Conservation (phyloP, 2,888 invertebrate species). For the Malacosoma neustria region DNA sequence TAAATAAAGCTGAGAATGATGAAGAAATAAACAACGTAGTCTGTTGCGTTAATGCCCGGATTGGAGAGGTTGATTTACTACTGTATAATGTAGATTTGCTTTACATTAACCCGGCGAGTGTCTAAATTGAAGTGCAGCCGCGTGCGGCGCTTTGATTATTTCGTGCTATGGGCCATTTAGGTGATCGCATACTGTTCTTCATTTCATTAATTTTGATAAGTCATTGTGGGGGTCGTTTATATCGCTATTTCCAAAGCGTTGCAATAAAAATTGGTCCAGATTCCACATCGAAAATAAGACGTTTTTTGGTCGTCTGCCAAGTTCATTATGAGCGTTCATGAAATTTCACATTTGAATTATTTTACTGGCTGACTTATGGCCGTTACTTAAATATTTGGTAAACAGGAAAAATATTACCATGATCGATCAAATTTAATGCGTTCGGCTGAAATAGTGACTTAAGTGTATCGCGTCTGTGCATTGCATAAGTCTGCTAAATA, state of each 20-base stretch:
- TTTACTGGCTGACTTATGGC: slow-evolving; percentile 74
- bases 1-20: slow-evolving; percentile 41
- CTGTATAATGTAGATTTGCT: slow-evolving; percentile 20
- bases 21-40: slow-evolving; percentile 39
- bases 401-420: slow-evolving; percentile 72
- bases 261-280: slow-evolving; percentile 74
- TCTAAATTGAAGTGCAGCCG: slow-evolving; percentile 20
- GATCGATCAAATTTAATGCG: slow-evolving; percentile 73
- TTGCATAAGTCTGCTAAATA: slow-evolving; percentile 11
- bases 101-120: slow-evolving; percentile 20
- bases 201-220: slow-evolving; percentile 38
- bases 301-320: slow-evolving; percentile 73
- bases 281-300: slow-evolving; percentile 75
- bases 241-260: slow-evolving; percentile 65
- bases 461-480: slow-evolving; percentile 57
- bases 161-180: slow-evolving; percentile 8
- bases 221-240: slow-evolving; percentile 49
- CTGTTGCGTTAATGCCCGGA: slow-evolving; percentile 24
- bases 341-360: slow-evolving; percentile 76
- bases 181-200: slow-evolving; percentile 2
- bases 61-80: slow-evolving; percentile 32
- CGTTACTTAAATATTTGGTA: slow-evolving; percentile 75
- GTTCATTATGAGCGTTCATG: slow-evolving; percentile 76
- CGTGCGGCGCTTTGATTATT: slow-evolving; percentile 17
- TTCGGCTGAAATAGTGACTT: slow-evolving; percentile 54